These are phyloP conservation scores for Anniella stebbinsi DNA, from an alignment of 2,797 vertebrate genomes.

Conservation along the genomic window DNA sequence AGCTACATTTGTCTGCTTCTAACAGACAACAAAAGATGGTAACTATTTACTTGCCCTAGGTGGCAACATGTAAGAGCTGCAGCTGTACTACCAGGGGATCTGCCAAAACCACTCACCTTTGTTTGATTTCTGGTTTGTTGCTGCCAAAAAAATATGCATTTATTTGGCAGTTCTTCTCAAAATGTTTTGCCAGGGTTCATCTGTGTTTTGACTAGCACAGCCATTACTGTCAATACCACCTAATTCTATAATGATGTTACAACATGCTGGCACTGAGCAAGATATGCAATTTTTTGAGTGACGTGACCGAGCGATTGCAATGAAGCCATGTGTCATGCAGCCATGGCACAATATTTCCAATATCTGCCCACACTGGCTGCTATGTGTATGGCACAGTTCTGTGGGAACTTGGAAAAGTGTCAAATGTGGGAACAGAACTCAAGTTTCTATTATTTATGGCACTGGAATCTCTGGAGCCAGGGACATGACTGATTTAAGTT, in stretches of 20 bases:
- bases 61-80: neutral
- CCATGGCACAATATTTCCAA: too few relatives aligned
- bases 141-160: neutral
- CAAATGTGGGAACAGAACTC: too few relatives aligned
- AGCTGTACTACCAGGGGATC: neutral
- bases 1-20: neutral
- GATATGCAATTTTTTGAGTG: neutral
- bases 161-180: neutral
- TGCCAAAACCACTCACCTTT: neutral
- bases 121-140: neutral
- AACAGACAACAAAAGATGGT: neutral
- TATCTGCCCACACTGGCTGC: too few relatives aligned
- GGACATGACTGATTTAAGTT: too few relatives aligned
- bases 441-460: too few relatives aligned
- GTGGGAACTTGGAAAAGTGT: too few relatives aligned
- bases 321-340: neutral
- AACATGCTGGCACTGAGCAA: neutral
- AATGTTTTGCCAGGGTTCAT: neutral
- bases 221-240: neutral
- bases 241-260: neutral
- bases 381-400: too few relatives aligned
- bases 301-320: too few relatives aligned
- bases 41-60: conserved; percentile 7
- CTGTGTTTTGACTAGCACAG: neutral
- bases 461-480: too few relatives aligned